These are phyloP conservation scores for Bufotes viridis DNA, from an alignment of 2,797 vertebrate genomes.

Conservation along the genomic window DNA sequence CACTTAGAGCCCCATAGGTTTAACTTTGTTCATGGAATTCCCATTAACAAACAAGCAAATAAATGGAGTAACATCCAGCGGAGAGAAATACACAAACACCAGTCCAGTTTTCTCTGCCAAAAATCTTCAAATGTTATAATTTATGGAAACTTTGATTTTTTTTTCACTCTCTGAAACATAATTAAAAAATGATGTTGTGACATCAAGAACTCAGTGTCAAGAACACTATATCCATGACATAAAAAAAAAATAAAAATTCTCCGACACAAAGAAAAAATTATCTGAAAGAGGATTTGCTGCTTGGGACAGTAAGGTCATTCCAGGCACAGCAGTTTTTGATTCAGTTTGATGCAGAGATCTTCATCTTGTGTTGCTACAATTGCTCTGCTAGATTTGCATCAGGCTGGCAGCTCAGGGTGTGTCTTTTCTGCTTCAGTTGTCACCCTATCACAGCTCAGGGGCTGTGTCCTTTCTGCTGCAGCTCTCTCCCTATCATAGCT, in stretches of 20 bases:
- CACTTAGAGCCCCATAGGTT: conserved; percentile 30
- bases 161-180: not conserved
- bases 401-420: no score
- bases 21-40: conserved; percentile 41
- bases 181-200: conserved; percentile 6
- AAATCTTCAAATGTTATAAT: conserved; percentile 4
- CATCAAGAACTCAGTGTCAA: not conserved
- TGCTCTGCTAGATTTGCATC: no score
- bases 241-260: not conserved
- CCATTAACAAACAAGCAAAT: conserved; percentile 44
- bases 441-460: no score
- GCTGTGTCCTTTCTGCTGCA: no score
- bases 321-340: no score
- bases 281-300: not conserved
- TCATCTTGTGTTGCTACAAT: no score
- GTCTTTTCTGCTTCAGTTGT: no score
- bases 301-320: not conserved
- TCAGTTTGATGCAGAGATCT: no score
- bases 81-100: conserved; percentile 9
- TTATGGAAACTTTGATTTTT: conserved; percentile 31
- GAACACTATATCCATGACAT: not conserved
- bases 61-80: conserved; percentile 13
- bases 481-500: no score
- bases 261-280: not conserved
- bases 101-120: conserved; percentile 12